Base-by-base conservation (phyloP, 2,113 vertebrate species). In the Burhinus bistriatus region DNA sequence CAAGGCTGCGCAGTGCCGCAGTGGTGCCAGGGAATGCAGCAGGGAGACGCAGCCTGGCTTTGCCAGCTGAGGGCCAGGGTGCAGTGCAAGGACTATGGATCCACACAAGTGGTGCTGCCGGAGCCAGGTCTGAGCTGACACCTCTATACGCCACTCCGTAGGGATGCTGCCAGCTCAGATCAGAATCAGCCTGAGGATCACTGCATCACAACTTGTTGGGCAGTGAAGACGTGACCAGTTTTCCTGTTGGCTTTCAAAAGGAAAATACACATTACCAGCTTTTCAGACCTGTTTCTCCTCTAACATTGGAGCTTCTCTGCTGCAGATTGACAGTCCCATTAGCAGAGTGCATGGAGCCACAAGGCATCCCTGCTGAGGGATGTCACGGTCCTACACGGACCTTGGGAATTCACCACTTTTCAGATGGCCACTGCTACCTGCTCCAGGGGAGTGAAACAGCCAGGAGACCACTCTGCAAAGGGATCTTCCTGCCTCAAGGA, bases 101-200 rank as follows among this genome's bases (percentile, higher is more conserved):
- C 26, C 51, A 25, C 18, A 6, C 32, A 61, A 40, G 11, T 15
- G 71, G 13, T 38, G 58, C 44, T 86, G 38, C 32, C 6, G 4
- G 30, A 22, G 38, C 20, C 57, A 27, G 26, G 26, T 17, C 25
- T 69, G 13, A 25, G 40, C 20, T 15, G 27, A 30, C 54, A 44
- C 3, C 26, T 57, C 44, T 22, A 2, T 8, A 22, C 0, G 1
- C 42, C 29, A 2, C 30, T 62, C 42, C 36, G 21, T 6, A 66
- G 47, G 27, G 78, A 34, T 59, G 79, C 38, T 2, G 6, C 36
- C 51, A 69, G 64, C 49, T 49, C 82, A 78, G 32, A 14, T 40
- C 36, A 47, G 44, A 49, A 79, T 42, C 62, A 83, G 18, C 18
- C 17, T 30, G 45, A 30, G 69, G 16, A 82, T 68, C 34, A 58